A percentile compares a stretch with the other conserved stretches of the same genome.
Conservation (phyloP, 2,113 vertebrate species). For the Muntiacus muntjak region DNA sequence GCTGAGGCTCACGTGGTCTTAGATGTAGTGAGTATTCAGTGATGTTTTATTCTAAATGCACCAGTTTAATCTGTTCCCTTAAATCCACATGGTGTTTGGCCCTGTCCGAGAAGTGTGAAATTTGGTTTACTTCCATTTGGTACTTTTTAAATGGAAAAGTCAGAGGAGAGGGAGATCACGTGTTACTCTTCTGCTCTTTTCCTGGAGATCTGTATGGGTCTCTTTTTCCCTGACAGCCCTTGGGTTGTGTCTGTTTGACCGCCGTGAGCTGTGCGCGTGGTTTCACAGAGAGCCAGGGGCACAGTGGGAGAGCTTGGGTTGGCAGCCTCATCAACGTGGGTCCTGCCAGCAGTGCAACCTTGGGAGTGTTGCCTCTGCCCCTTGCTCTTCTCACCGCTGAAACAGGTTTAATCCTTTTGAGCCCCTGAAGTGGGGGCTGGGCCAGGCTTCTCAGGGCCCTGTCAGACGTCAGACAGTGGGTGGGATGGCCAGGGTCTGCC, state of each 20-base stretch:
- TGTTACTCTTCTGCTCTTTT: rapidly evolving
- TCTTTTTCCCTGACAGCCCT: background rate
- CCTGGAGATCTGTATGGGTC: background rate
- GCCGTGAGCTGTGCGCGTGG: rapidly evolving
- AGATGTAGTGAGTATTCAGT: rapidly evolving
- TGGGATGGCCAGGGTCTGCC: rapidly evolving
- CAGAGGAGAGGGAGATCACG: background rate
- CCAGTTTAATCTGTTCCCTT: background rate
- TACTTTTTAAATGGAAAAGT: background rate
- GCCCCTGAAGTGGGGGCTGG: background rate
- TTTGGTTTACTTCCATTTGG: too few relatives aligned
- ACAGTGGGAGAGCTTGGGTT: background rate
- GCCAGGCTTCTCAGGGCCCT: background rate
- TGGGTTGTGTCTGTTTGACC: rapidly evolving
- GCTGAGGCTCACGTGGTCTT: background rate
- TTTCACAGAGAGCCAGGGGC: background rate
- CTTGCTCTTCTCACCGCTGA: background rate
- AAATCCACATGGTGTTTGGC: background rate
- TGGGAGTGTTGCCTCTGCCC: rapidly evolving
- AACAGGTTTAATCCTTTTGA: background rate
- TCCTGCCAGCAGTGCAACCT: background rate
- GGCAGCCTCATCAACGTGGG: background rate
- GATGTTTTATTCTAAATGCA: too few relatives aligned
- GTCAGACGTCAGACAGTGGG: background rate
- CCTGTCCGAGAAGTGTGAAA: background rate